Conservation (phyloP, 2,888 invertebrate genomes). For the Opisthograptis luteolata region DNA sequence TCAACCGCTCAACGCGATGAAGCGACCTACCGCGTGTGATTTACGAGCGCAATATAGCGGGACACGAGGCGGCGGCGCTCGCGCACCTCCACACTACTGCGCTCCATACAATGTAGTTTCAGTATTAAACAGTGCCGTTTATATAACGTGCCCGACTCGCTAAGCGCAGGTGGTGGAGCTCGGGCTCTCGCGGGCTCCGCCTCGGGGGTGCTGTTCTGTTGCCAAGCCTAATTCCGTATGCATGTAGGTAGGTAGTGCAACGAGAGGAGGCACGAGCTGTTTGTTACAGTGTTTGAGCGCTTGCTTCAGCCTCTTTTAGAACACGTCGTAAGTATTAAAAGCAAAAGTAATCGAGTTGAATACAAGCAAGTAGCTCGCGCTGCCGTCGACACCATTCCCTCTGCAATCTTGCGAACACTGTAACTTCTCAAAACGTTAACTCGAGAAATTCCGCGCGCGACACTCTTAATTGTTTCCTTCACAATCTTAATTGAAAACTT, state of each 20-base stretch:
- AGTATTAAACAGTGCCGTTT: too few relatives aligned
- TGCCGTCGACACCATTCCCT: conserved; percentile 4
- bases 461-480: conserved; percentile 26
- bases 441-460: conserved; percentile 22
- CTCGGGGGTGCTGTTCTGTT: too few relatives aligned
- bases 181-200: too few relatives aligned
- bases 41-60: conserved; percentile 24
- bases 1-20: conserved; percentile 5
- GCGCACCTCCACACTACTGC: too few relatives aligned
- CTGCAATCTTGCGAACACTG: conserved; percentile 13
- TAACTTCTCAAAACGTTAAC: conserved; percentile 17
- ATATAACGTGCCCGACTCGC: too few relatives aligned
- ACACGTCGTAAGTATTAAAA: neutral
- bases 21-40: conserved; percentile 16
- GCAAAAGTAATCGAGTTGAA: neutral
- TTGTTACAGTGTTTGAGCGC: neutral
- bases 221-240: too few relatives aligned
- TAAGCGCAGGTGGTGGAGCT: too few relatives aligned
- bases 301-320: neutral
- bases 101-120: too few relatives aligned
- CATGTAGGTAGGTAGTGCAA: too few relatives aligned
- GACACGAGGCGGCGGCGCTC: conserved; percentile 1
- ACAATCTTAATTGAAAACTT: conserved; percentile 28
- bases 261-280: neutral
- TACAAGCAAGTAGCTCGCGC: conserved; percentile 8